Evolutionary conservation across 2,888 invertebrate genomes (phyloP), one percentile per base, ranked within the genome.

Genomic region (Ashinkailepas kermadecensis): DNA sequence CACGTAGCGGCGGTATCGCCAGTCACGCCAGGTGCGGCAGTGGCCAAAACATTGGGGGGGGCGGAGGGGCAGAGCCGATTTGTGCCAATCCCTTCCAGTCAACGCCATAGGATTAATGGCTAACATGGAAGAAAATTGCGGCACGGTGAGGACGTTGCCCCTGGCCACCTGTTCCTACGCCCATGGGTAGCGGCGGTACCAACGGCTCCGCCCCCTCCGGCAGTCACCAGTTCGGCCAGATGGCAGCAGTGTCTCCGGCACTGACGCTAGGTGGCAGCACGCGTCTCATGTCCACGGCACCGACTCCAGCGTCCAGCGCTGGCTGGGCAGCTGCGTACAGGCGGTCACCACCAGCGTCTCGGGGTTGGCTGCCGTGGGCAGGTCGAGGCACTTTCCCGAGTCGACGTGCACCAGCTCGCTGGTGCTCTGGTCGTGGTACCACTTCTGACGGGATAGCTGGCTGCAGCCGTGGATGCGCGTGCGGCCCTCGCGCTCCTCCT

Each of bases 401-500:
- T 89, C 87, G 1, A 88, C 84, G 85, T 92, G 92, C 59, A 89
- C 86, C 81, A 81, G 64, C 54, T 82, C 83, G 84, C 86, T 81
- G 85, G 90, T 90, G 85, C 88, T 85, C 81, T 88, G 85, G 82
- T 90, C 87, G 85, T 91, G 93, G 81, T 88, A 87, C 95, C 95
- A 95, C 83, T 91, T 74, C 86, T 94, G 94, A 85, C 92, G 90
- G 0, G 88, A 88, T 67, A 89, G 89, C 65, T 92, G 92, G 84
- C 89, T 92, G 86, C 94, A 94, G 39, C 92, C 91, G 88, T 92
- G 91, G 87, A 94, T 92, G 82, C 93, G 89, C 0, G 92, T 93
- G 82, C 86, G 85, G 13, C 85, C 85, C 81, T 90, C 88, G 62
- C 88, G 88, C 81, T 86, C 85, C 25, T 84, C 84, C 81, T 90